Evolutionary conservation across 2,113 vertebrate genomes (phyloP).

Genomic region (Lasiurus cinereus): DNA sequence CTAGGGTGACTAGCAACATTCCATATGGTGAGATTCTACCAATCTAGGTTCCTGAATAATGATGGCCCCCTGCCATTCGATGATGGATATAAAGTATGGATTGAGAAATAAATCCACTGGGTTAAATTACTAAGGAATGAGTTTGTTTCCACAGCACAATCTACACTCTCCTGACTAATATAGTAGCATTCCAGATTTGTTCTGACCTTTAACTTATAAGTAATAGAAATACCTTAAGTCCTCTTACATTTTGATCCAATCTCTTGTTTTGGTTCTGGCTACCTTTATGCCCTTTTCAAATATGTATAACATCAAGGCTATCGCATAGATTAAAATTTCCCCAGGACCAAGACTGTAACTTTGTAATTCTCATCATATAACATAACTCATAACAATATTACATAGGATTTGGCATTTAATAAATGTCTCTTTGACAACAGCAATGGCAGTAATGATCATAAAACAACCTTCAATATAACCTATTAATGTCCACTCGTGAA

Average conservation of each 20-base stretch:
- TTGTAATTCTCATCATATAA: constrained; percentile 14
- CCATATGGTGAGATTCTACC: neutral
- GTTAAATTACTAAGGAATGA: neutral
- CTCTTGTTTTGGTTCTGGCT: neutral
- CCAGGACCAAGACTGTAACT: neutral
- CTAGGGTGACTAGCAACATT: neutral
- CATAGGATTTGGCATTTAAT: constrained; percentile 29
- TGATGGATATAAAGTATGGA: neutral
- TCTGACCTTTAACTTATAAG: neutral
- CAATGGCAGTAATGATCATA: neutral
- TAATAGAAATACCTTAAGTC: constrained; percentile 21
- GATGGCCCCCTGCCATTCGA: neutral
- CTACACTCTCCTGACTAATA: neutral
- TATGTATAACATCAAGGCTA: constrained; percentile 27
- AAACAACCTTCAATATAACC: neutral
- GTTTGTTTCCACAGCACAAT: neutral
- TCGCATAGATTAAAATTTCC: neutral
- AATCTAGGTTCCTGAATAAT: neutral
- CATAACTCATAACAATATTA: neutral
- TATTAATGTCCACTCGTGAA: neutral
- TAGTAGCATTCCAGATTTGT: neutral
- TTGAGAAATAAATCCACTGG: neutral
- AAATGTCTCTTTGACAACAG: neutral
- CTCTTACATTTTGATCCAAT: neutral
- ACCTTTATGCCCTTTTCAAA: constrained; percentile 9